Evolutionary conservation across 2,888 invertebrate genomes (phyloP), one percentile per base, ranked within the genome.

Genomic region (Nomada ruficornis): DNA sequence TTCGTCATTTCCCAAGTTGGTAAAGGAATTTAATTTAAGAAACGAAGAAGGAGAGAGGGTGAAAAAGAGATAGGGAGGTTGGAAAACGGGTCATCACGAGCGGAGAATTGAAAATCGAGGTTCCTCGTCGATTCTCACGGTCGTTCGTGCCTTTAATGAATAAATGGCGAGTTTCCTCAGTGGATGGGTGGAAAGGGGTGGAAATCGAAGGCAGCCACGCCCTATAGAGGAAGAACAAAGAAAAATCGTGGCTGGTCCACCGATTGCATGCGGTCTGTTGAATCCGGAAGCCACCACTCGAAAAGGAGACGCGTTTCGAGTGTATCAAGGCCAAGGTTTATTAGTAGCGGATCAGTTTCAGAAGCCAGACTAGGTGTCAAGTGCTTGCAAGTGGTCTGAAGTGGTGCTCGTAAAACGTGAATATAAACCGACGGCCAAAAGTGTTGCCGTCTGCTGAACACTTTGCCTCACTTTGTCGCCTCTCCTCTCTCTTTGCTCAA

Each of bases 141-240:
- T 47, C 70, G 75, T 67, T 52, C 82, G 82, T 80, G 59, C 67
- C 65, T 68, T 82, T 82, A 82, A 82, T 82, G 82, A 82, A 77
- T 77, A 82, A 77, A 78, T 72, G 83, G 83, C 71, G 83, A 75
- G 72, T 75, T 79, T 67, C 72, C 73, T 76, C 75, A 71, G 75
- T 55, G 55, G 74, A 75, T 72, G 57, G 80, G 63, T 80, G 74
- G 77, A 77, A 83, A 86, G 82, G 81, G 80, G 77, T 85, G 80
- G 80, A 83, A 83, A 86, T 86, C 85, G 85, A 85, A 86, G 80
- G 63, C 77, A 64, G 83, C 85, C 85, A 86, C 85, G 85, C 85
- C 85, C 85, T 60, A 42, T 13, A 65, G 67, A 57, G 59, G 29
- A 65, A 59, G 79, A 84, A 82, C 77, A 83, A 82, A 82, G 78